These are phyloP conservation scores for Macrotis lagotis DNA, from an alignment of 2,113 vertebrate species.

Conservation along the genomic window DNA sequence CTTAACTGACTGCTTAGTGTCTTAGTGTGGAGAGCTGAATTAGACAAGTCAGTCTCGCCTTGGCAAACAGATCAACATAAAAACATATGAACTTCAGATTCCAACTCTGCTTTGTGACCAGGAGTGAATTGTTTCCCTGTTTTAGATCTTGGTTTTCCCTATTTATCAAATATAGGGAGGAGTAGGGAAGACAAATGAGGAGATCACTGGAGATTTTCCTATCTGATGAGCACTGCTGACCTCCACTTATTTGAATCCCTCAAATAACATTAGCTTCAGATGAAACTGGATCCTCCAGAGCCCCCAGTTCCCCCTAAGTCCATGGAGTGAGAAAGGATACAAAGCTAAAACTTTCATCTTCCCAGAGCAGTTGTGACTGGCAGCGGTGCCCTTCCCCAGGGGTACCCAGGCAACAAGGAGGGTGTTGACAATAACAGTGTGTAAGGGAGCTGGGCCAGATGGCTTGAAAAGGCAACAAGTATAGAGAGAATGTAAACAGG, in stretches of 20 bases:
- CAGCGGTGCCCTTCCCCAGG: neutral
- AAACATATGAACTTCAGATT: neutral
- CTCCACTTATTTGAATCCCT: neutral
- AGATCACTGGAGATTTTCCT: neutral
- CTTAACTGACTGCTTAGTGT: neutral
- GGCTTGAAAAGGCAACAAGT: constrained; percentile 31
- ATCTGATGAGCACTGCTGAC: neutral
- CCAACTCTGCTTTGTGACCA: neutral
- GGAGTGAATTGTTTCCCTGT: neutral
- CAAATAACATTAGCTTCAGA: neutral
- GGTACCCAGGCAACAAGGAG: constrained; percentile 26
- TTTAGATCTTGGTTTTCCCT: neutral
- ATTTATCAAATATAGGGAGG: neutral
- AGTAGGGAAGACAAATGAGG: neutral
- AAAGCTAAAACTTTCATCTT: neutral
- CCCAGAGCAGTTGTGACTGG: neutral
- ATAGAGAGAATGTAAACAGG: constrained; percentile 60
- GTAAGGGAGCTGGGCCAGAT: constrained; percentile 38
- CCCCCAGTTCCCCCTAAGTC: neutral
- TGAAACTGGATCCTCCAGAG: neutral
- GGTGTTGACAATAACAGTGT: constrained; percentile 47
- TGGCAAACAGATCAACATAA: neutral
- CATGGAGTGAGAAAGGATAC: neutral
- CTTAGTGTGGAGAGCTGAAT: neutral
- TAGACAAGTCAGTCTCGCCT: neutral